These are phyloP conservation scores for Percopsis transmontana DNA, from an alignment of 2,113 vertebrate genomes.

Conservation along the genomic window DNA sequence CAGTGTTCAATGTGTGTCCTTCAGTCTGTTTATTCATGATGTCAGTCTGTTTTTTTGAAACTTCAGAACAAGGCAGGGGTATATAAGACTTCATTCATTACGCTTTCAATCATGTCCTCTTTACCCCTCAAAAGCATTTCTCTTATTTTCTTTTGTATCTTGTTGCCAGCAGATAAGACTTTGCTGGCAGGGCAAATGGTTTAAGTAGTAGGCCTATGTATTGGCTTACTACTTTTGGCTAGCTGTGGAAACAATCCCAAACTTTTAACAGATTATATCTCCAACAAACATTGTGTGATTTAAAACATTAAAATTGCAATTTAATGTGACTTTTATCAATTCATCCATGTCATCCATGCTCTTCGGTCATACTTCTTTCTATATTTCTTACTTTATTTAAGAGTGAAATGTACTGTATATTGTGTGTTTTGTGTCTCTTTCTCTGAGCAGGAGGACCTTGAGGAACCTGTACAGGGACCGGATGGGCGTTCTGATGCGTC, in stretches of 20 bases:
- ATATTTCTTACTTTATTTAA: too few species aligned
- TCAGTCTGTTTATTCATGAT: constrained; percentile 5
- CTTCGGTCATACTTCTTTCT: too few species aligned
- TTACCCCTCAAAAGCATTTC: background rate
- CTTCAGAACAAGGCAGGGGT: background rate
- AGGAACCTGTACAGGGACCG: constrained; percentile 88
- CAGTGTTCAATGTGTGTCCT: background rate
- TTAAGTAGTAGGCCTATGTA: too few species aligned
- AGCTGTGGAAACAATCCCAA: too few species aligned
- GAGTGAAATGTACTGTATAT: background rate
- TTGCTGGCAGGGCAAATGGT: too few species aligned
- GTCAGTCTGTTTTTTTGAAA: background rate
- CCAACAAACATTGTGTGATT: too few species aligned
- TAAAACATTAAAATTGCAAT: too few species aligned
- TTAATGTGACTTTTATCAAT: too few species aligned
- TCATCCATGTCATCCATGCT: too few species aligned
- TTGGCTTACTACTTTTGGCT: too few species aligned
- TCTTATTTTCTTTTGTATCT: background rate
- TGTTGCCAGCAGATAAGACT: background rate
- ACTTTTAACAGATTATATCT: too few species aligned
- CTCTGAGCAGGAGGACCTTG: constrained; percentile 79
- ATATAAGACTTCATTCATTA: background rate
- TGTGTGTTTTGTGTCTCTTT: constrained; percentile 17
- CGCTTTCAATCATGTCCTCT: background rate
- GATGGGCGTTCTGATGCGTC: constrained; percentile 87